phyloP scores from a whole-genome alignment of 2,113 vertebrate species.

The Microcebus tavaratra region DNA sequence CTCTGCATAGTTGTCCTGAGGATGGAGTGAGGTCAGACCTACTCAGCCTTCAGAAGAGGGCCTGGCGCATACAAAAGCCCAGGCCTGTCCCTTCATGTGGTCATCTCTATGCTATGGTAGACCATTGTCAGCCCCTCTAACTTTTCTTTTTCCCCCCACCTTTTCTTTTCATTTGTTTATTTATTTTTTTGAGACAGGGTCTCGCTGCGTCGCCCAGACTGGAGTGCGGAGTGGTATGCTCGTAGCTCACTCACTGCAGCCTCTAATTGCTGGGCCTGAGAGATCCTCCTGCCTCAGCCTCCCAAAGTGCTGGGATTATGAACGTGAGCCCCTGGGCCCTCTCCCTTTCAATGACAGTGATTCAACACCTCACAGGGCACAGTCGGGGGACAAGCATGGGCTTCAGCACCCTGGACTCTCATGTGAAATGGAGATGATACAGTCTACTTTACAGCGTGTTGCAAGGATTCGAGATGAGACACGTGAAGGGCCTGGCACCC shows the following conservation, averaged over 20 bases:
- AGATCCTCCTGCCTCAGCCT: no score
- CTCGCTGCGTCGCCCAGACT: no score
- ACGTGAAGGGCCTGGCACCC: background rate
- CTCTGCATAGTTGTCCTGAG: background rate
- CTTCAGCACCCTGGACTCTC: background rate
- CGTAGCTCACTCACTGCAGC: no score
- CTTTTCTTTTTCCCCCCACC: no score
- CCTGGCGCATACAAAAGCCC: background rate
- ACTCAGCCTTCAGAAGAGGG: background rate
- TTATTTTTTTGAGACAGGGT: no score
- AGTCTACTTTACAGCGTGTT: background rate
- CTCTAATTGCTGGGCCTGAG: no score
- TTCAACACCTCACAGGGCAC: background rate
- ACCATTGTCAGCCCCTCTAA: background rate
- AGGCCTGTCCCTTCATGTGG: background rate
- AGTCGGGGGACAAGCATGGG: background rate
- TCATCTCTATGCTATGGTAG: background rate
- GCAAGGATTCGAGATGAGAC: background rate
- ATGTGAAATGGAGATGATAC: background rate
- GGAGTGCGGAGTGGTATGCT: no score
- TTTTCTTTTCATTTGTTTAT: no score
- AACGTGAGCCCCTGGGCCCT: background rate
- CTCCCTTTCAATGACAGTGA: background rate
- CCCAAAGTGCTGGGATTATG: no score
- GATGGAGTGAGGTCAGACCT: background rate